These are phyloP conservation scores for Eulemur coronatus DNA, from an alignment of 2,797 vertebrate species.

Conservation along the genomic window DNA sequence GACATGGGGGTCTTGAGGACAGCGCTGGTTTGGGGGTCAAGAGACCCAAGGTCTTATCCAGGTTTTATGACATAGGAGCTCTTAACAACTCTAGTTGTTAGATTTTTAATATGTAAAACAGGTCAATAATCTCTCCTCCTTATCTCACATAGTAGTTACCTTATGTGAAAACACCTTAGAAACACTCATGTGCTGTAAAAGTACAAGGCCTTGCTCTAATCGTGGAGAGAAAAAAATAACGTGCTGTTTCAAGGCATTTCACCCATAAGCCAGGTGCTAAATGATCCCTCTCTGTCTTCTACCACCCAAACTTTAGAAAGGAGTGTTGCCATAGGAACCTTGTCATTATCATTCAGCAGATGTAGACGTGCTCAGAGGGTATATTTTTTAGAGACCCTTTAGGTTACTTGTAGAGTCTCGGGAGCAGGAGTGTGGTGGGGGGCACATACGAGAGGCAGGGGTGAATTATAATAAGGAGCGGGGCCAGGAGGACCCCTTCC, in stretches of 20 bases:
- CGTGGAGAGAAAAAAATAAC: neutral
- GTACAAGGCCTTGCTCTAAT: neutral
- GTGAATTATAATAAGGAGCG: neutral
- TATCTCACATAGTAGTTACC: neutral
- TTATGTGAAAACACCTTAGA: neutral
- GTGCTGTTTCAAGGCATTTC: neutral
- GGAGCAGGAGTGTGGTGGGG: neutral
- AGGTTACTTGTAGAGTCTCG: neutral
- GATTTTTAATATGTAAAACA: neutral
- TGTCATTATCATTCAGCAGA: neutral
- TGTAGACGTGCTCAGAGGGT: neutral
- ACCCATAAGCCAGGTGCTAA: slow-evolving; percentile 52
- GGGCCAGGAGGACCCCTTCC: no score
- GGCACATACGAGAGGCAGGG: no score
- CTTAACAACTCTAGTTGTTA: neutral
- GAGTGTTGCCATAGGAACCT: slow-evolving; percentile 79
- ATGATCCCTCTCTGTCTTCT: slow-evolving; percentile 63
- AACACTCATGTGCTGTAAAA: neutral
- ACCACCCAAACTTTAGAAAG: slow-evolving; percentile 68
- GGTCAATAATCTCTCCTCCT: neutral
- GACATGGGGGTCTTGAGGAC: neutral
- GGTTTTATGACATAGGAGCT: neutral
- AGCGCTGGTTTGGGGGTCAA: neutral
- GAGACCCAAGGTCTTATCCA: neutral
- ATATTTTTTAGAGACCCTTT: neutral